Evolutionary conservation across 2,888 invertebrate species (phyloP), one percentile per base, ranked within the genome.

Genomic region (Neocrepidodera transversa): DNA sequence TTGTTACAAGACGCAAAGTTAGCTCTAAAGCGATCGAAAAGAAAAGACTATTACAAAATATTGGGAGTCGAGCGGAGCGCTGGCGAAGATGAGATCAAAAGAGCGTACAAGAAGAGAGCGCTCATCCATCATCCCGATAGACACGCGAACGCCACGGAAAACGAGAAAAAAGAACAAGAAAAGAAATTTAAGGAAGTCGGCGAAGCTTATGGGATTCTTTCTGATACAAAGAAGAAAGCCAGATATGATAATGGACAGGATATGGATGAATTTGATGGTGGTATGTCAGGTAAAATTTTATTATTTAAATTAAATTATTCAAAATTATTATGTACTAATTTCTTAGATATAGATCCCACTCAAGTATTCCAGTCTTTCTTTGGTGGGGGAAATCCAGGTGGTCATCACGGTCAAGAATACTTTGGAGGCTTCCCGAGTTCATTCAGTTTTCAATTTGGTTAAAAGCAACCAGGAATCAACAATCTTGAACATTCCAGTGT

Each of bases 31-130:
- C 91, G 88, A 76, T 95, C 95, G 2, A 94, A 95, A 80, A 87
- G 95, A 67, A 97, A 97, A 83, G 97, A 97, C 78, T 97, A 96
- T 78, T 97, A 97, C 75, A 96, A 95, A 80, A 95, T 97, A 68
- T 84, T 97, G 58, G 95, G 95, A 2, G 84, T 97, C 10, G 85
- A 87, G 1, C 91, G 91, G 74, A 86, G 81, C 68, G 95, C 96
- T 0, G 87, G 89, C 0, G 93, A 92, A 17, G 95, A 95, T 74
- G 96, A 96, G 72, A 95, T 97, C 58, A 96, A 95, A 77, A 96
- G 95, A 79, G 96, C 96, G 1, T 97, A 97, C 79, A 87, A 85
- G 80, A 94, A 94, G 81, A 85, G 91, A 69, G 97, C 97, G 0
- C 82, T 97, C 58, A 87, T 93, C 7, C 95, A 92, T 80, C 97